A percentile compares a stretch with the other conserved stretches of the same genome.
Conservation (phyloP, 1,140 invertebrate genomes). For the Coptotermes formosanus region DNA sequence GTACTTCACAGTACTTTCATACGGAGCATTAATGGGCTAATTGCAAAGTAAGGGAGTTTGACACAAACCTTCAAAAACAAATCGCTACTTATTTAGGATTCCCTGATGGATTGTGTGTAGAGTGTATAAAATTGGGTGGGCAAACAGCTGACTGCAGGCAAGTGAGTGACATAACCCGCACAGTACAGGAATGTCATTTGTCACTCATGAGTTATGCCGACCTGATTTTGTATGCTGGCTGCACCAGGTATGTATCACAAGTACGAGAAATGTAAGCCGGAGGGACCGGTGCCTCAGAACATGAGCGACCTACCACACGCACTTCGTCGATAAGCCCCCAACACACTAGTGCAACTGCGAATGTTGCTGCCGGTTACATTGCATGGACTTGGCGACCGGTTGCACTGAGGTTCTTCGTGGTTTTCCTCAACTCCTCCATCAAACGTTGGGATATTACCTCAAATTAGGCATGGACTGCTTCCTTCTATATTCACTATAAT, state of each 20-base stretch:
- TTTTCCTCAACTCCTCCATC: no score
- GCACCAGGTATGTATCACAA: neutral
- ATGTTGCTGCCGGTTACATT: no score
- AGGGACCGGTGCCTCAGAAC: neutral
- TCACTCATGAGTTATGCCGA: neutral
- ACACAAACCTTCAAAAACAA: neutral
- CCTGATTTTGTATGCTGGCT: neutral
- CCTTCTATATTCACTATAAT: no score
- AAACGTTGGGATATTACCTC: no score
- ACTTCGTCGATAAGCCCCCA: no score
- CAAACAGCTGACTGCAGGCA: neutral
- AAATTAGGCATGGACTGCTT: no score
- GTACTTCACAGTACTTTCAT: no score
- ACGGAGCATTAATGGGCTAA: no score
- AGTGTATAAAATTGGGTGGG: neutral
- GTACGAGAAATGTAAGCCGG: neutral
- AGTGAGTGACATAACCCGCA: neutral
- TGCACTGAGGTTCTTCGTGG: no score
- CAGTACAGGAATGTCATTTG: slow-evolving; percentile 1
- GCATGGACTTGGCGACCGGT: no score
- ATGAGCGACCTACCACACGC: neutral
- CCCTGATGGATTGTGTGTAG: neutral
- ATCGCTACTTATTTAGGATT: neutral
- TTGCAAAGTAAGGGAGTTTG: neutral
- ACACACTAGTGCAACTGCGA: no score